phyloP scores from a whole-genome alignment of 2,888 invertebrate species.

The Zaprionus bogoriensis region DNA sequence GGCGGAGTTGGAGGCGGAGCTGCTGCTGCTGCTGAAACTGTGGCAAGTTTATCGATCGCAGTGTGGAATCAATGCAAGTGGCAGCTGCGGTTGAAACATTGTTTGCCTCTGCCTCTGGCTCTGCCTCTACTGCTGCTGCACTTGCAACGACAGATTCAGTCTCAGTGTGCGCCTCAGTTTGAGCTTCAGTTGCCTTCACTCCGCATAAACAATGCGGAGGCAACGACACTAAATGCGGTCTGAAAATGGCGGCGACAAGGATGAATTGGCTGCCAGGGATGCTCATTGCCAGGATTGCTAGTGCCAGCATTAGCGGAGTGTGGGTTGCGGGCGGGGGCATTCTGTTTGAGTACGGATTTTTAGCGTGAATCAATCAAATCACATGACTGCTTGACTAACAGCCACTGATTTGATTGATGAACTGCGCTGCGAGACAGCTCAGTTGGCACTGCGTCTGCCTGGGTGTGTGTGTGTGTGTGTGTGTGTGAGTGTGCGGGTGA shows the following conservation, averaged over 20 bases:
- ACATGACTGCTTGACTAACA: conserved; percentile 77
- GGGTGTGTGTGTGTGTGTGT: too few relatives aligned
- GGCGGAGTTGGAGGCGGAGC: not conserved
- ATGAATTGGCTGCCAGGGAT: conserved; percentile 43
- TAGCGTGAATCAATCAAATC: conserved; percentile 77
- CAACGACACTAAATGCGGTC: conserved; percentile 48
- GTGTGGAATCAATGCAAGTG: conserved; percentile 54
- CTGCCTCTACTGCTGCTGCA: not conserved
- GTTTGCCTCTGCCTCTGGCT: conserved; percentile 19
- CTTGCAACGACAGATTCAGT: not conserved
- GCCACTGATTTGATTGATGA: conserved; percentile 77
- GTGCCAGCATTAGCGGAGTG: conserved; percentile 19
- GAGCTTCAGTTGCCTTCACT: conserved; percentile 6
- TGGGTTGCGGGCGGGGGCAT: not conserved
- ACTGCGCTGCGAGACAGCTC: conserved; percentile 54
- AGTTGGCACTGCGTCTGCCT: conserved; percentile 15
- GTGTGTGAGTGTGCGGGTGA: not conserved
- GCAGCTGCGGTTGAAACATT: conserved; percentile 70
- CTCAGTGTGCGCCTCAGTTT: conserved; percentile 8
- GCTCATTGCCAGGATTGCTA: conserved; percentile 42
- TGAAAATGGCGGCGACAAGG: conserved; percentile 49
- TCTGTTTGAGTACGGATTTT: conserved; percentile 58
- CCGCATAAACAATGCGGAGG: conserved; percentile 55
- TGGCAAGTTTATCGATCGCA: conserved; percentile 46
- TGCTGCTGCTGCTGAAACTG: conserved; percentile 3